phyloP scores from a whole-genome alignment of 2,888 invertebrate genomes.

The Diachrysia chrysitis region DNA sequence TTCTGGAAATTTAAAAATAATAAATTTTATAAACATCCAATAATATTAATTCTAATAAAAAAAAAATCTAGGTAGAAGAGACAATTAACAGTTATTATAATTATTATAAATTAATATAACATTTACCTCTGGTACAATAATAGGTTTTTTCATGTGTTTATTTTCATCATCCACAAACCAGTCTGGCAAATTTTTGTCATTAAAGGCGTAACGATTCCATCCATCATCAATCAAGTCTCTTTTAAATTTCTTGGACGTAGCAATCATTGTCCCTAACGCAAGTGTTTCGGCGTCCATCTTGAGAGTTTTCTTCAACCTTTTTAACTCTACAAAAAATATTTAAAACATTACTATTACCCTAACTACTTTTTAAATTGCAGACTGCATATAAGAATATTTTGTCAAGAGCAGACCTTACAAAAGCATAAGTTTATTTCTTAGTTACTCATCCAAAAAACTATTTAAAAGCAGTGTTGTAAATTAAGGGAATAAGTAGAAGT shows the following conservation, averaged over 20 bases:
- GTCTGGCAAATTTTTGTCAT: conserved; percentile 96
- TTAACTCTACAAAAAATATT: conserved; percentile 77
- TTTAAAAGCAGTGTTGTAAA: background rate
- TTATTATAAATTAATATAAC: too few relatives aligned
- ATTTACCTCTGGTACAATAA: conserved; percentile 94
- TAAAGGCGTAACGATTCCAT: conserved; percentile 98
- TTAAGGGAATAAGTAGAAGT: background rate
- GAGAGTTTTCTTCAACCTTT: conserved; percentile 88
- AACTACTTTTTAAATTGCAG: background rate
- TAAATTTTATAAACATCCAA: background rate
- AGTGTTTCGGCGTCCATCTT: conserved; percentile 96
- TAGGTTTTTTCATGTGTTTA: conserved; percentile 95
- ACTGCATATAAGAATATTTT: background rate
- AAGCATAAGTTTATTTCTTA: too few relatives aligned
- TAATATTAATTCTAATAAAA: too few relatives aligned
- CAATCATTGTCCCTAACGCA: conserved; percentile 97
- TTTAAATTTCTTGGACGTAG: conserved; percentile 96
- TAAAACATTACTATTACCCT: background rate
- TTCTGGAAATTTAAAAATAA: conserved; percentile 83
- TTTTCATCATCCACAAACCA: conserved; percentile 99
- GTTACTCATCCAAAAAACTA: too few relatives aligned
- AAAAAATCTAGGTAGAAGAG: too few relatives aligned
- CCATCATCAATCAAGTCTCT: conserved; percentile 96
- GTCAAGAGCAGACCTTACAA: too few relatives aligned
- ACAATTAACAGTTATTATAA: too few relatives aligned